phyloP scores from a whole-genome alignment of 1,140 invertebrate genomes.

The Charaxes varanes region DNA sequence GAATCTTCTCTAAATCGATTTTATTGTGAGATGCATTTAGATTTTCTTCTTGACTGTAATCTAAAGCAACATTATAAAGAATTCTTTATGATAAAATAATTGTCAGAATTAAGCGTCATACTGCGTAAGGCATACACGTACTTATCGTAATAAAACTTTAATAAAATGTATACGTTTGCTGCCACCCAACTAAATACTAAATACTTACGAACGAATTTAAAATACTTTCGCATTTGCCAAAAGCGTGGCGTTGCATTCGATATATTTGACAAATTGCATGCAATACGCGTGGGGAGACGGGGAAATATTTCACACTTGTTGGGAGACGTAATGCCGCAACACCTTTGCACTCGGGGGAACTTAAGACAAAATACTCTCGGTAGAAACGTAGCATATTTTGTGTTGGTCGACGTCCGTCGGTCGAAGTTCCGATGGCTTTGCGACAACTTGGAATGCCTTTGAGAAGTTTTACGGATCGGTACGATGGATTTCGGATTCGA shows the following conservation, averaged over 20 bases:
- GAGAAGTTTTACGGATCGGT: constrained; percentile 18
- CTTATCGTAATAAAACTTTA: no score
- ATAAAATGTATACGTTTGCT: no score
- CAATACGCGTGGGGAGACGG: constrained; percentile 21
- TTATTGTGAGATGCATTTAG: no score
- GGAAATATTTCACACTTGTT: constrained; percentile 30
- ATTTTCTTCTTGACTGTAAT: no score
- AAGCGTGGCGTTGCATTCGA: constrained; percentile 15
- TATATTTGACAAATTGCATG: constrained; percentile 37
- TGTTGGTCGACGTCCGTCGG: constrained; percentile 17
- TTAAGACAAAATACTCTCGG: constrained; percentile 32
- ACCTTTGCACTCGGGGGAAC: constrained; percentile 29
- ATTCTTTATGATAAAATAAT: no score
- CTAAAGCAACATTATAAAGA: no score
- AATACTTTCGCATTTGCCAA: constrained; percentile 19
- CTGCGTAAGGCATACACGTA: no score
- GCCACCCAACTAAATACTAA: no score
- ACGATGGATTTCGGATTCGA: no score
- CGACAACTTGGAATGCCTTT: constrained; percentile 26
- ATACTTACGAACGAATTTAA: constrained; percentile 11
- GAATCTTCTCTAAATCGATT: no score
- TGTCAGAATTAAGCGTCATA: no score
- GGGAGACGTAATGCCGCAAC: constrained; percentile 25
- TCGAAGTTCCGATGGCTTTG: constrained; percentile 18
- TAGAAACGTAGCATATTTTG: constrained; percentile 35